phyloP scores from a whole-genome alignment of 53 echinoderm and acorn worm genomes.

The Luidia sarsii region DNA sequence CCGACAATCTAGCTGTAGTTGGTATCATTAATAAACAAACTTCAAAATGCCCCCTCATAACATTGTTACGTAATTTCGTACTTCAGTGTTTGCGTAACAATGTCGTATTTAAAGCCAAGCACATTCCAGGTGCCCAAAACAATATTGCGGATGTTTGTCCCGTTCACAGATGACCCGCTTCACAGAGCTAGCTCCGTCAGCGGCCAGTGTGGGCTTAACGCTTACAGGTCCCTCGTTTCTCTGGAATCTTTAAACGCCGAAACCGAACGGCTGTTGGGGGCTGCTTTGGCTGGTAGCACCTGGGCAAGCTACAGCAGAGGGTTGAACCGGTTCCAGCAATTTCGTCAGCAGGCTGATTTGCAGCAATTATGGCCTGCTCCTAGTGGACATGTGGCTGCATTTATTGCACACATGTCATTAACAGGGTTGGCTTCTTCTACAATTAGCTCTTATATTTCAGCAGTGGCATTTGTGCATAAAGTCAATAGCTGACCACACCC shows the following conservation, averaged over 20 bases:
- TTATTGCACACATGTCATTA: slow-evolving; percentile 31
- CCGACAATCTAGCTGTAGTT: slow-evolving; percentile 45
- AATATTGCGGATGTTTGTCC: slow-evolving; percentile 43
- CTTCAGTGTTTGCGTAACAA: slow-evolving; percentile 28
- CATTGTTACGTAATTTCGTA: slow-evolving; percentile 26
- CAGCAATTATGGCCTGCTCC: slow-evolving; percentile 11
- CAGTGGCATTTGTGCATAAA: slow-evolving; percentile 17
- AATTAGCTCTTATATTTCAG: slow-evolving; percentile 13
- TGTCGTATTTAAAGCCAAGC: slow-evolving; percentile 20
- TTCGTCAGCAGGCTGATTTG: background rate
- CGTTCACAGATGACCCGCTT: slow-evolving; percentile 44
- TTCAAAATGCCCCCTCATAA: slow-evolving; percentile 14
- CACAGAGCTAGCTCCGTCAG: slow-evolving; percentile 6
- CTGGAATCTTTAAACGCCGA: slow-evolving; percentile 4
- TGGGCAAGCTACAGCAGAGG: slow-evolving; percentile 6
- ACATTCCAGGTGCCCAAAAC: slow-evolving; percentile 40
- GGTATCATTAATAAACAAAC: slow-evolving; percentile 50
- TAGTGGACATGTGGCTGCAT: slow-evolving; percentile 2
- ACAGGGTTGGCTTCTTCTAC: slow-evolving; percentile 27
- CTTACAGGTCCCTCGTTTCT: slow-evolving; percentile 36
- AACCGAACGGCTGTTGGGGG: background rate
- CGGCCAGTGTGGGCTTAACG: background rate
- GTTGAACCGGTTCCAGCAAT: slow-evolving; percentile 3
- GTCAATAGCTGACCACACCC: slow-evolving; percentile 14
- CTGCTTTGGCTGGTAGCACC: slow-evolving; percentile 17